Base-by-base conservation (phyloP, 2,113 vertebrate genomes). In the Dipodomys ordii region DNA sequence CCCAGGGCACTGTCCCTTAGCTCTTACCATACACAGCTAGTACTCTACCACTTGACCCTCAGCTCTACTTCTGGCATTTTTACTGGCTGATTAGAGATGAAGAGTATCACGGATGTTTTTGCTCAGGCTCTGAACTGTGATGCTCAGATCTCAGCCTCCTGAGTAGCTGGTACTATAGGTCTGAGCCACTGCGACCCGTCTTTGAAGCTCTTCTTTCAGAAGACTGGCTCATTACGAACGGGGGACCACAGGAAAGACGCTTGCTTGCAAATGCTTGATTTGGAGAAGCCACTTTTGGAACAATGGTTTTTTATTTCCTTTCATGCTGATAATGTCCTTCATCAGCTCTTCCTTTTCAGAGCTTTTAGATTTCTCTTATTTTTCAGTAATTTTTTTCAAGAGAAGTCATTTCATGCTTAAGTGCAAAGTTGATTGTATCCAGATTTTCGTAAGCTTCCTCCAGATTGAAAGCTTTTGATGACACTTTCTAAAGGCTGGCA, bases 361-460 rank as follows among this genome's bases (percentile, higher is more conserved):
- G 18, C 23, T 84, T 85, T 72, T 64, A 46, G 6, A 53, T 73
- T 77, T 92, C 53, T 76, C 28, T 87, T 57, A 57, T 72, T 85
- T 73, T 53, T n/a, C 69, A 57, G 49, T 69, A 74, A 32, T 88
- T 91, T 90, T 39, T 13, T 81, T 76, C 83, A 83, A 81, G 53
- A 35, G 28, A 94, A 44, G 28, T 44, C 76, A 49, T 32, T 74
- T 81, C 46, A 93, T 46, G 28, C 35, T 78, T 30, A 91, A 85
- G 71, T 82, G 78, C 35, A 60, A 77, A 82, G 9, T 83, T 74
- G 35, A 92, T 27, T 72, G 1, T 39, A 27, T 35, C 22, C 53
- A 85, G 2, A 30, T 81, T 96, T 95, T 88, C 35, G 4, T 62
- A 86, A 78, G 19, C 28, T 86, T 87, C n/a, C 46, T 77, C 28